Base-by-base conservation (phyloP, 1,140 invertebrate genomes). In the Delia radicum region DNA sequence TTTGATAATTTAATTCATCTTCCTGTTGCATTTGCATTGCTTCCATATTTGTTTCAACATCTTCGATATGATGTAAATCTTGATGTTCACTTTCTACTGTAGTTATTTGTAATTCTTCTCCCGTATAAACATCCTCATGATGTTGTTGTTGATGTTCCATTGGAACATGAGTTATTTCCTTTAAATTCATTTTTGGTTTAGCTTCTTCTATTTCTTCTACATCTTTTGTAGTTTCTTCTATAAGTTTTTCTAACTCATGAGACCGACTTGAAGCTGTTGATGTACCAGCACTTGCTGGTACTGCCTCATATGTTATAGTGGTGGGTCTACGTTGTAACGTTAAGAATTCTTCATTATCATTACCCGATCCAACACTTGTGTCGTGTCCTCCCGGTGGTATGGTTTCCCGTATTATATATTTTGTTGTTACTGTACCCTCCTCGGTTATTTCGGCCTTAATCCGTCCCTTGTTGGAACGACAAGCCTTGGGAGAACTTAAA, bases 201-300 rank as follows among this genome's bases (percentile, higher is more conserved):
- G 78, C 71, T 0, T 85, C 83, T 6, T 85, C 83, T 13, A 81
- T 81, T 67, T 85, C 83, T 7, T 85, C 83, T 33, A 85, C 82
- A 78, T 85, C 83, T 82, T 85, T 85, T 78, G 84, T 85, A 74
- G 84, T 85, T 69, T 85, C 84, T 61, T 85, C 83, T n/a, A 85
- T 85, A 0, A 85, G 77, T 71, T 85, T 85, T 42, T 85, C 83
- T 33, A 85, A 71, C 63, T 84, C 84, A 24, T 80, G 80, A 2
- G 82, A 79, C 21, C 83, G 77, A 18, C 79, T 82, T 46, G 77
- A 42, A 24, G 73, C 37, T 3, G 74, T 29, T 1, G 62, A 42
- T 3, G 74, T 62, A 2, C 61, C 21, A 2, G 61, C n/a, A 33
- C 26, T 42, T 2, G 46, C 33, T 5, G 61, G 27, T 3, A 69